A percentile compares a stretch with the other conserved stretches of the same genome.
These are phyloP conservation scores for Tringa solitaria DNA, from an alignment of 2,113 vertebrate genomes.

Conservation along the genomic window DNA sequence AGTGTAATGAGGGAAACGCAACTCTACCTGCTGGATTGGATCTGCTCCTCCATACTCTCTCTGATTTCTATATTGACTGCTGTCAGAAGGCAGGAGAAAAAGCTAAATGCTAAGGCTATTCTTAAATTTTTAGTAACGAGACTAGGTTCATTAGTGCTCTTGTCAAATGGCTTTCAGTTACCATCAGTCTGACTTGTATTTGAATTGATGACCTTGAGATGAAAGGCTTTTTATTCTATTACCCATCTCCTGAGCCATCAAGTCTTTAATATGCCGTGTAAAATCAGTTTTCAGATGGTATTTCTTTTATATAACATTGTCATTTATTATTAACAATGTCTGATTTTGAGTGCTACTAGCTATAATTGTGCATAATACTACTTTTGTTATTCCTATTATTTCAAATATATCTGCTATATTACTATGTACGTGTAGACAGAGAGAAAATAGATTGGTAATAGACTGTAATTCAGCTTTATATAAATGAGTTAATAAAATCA, in stretches of 20 bases:
- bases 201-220: constrained; percentile 70
- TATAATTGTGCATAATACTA: constrained; percentile 4
- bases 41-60: not conserved
- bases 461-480: not conserved
- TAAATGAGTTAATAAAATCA: constrained; percentile 18
- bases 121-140: constrained; percentile 5
- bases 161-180: constrained; percentile 34
- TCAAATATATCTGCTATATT: not conserved
- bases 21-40: not conserved
- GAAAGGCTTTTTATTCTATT: constrained; percentile 61
- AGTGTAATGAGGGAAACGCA: accelerated
- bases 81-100: not conserved
- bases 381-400: constrained; percentile 37
- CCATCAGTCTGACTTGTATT: constrained; percentile 35
- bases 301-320: constrained; percentile 27
- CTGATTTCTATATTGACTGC: not conserved
- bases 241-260: constrained; percentile 58
- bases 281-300: constrained; percentile 57
- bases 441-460: constrained; percentile 9
- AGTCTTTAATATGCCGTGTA: constrained; percentile 57
- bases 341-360: constrained; percentile 21
- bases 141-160: constrained; percentile 10
- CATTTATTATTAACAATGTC: constrained; percentile 54
- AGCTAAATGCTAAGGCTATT: not conserved
- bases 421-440: not conserved